phyloP scores from a whole-genome alignment of 2,888 invertebrate genomes.

The Polylopha cassiicola region DNA sequence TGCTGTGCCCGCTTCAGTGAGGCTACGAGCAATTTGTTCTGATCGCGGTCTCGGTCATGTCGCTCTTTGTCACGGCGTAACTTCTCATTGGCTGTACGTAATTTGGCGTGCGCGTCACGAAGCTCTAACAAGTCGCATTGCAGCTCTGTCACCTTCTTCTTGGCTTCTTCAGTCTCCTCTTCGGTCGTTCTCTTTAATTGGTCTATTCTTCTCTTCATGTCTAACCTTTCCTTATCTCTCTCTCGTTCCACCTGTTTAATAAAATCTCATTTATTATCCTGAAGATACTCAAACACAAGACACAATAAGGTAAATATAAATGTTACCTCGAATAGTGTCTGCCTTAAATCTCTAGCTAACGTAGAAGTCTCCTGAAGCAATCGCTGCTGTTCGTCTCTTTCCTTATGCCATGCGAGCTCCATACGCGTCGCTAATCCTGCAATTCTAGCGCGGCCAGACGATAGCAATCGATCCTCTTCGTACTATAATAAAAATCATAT shows the following conservation, averaged over 20 bases:
- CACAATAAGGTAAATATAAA: too few relatives aligned
- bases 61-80: constrained; percentile 91
- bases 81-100: constrained; percentile 93
- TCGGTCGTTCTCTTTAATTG: constrained; percentile 90
- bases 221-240: constrained; percentile 91
- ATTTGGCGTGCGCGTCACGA: constrained; percentile 93
- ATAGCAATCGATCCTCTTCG: constrained; percentile 91
- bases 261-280: constrained; percentile 1
- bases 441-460: constrained; percentile 89
- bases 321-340: constrained; percentile 87
- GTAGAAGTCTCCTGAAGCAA: constrained; percentile 93
- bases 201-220: constrained; percentile 89
- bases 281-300: too few relatives aligned
- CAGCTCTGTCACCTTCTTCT: constrained; percentile 87
- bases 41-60: constrained; percentile 87
- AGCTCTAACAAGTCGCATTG: constrained; percentile 93
- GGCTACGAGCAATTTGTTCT: constrained; percentile 66
- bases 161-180: constrained; percentile 92
- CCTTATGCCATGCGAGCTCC: constrained; percentile 96
- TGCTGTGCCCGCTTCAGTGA: constrained; percentile 73
- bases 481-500: constrained; percentile 64
- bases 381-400: constrained; percentile 94
- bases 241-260: constrained; percentile 85
- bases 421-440: constrained; percentile 91
- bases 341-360: constrained; percentile 89